A percentile compares a stretch with the other conserved stretches of the same genome.
These are phyloP conservation scores for Tetragonula carbonaria DNA, from an alignment of 2,888 invertebrate species.

Conservation along the genomic window DNA sequence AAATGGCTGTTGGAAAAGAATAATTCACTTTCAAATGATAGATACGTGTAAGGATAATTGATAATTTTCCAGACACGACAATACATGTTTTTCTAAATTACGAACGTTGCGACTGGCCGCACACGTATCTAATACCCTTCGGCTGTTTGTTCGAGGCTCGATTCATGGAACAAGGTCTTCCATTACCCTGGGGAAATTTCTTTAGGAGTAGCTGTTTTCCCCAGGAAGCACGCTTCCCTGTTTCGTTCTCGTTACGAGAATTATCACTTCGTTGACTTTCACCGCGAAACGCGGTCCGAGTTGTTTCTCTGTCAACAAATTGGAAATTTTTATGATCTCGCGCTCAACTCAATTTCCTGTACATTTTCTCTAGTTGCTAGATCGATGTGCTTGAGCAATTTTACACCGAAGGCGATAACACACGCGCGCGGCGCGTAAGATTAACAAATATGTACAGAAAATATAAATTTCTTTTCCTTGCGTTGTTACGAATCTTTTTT, in stretches of 20 bases:
- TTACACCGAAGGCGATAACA: too few species aligned
- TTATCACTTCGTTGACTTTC: not conserved
- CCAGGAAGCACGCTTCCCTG: not conserved
- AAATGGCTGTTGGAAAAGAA: too few species aligned
- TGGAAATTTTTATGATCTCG: not conserved
- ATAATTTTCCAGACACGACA: not conserved
- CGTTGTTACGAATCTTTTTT: too few species aligned
- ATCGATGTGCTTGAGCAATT: too few species aligned
- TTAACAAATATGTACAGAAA: too few species aligned
- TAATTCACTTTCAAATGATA: too few species aligned
- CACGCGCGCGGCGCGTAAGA: too few species aligned
- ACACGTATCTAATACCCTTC: not conserved
- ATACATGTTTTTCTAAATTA: not conserved
- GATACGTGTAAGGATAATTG: too few species aligned
- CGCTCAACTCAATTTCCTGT: not conserved
- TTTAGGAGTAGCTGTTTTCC: not conserved
- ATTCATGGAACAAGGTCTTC: not conserved
- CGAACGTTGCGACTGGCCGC: not conserved
- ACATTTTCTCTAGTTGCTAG: not conserved
- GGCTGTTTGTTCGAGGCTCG: not conserved
- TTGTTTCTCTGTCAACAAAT: too few species aligned
- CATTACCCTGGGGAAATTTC: constrained; percentile 25
- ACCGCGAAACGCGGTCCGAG: not conserved
- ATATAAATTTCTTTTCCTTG: too few species aligned
- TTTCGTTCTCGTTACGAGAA: not conserved